Base-by-base conservation (phyloP, 2,113 vertebrate genomes). In the Coryphaenoides rupestris region DNA sequence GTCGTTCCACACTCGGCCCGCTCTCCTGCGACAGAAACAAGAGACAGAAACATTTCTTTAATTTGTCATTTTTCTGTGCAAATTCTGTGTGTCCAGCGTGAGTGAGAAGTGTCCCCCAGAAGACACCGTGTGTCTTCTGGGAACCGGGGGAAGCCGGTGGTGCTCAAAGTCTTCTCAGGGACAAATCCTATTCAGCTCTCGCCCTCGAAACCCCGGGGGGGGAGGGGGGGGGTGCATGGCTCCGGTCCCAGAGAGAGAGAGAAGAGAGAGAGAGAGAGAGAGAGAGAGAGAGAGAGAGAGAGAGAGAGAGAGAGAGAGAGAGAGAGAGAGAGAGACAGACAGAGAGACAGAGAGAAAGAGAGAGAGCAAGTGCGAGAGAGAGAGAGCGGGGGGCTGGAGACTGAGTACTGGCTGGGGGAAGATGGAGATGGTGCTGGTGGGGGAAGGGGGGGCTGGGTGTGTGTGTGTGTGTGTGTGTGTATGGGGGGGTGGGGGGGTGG, bases 1-100 rank as follows among this genome's bases (percentile, higher is more conserved):
- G 95, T 98, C 17, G 96, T 99, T 73, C 97, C 97, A 0, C 95
- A 98, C 65, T 99, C 96, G 0, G 96, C 95, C 83, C 95, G 90
- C 84, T 98, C 96, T 80, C 97, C 97, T 99, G 70, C 0, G 77
- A 60, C 45, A 58, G 63, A 77, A 73, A 66, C 19, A 78, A n/a
- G 58, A 67, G 68, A 75, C 58, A 60, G 54, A 50, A 71, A 68
- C 62, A 53, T 65, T 65, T 56, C 23, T 23, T 49, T 50, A 9
- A 10, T 12, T 40, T 40, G 7, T 10, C 7, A 40, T 7, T 40
- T 40, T 40, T 40, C 6, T 40, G 33, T 12, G 13, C 33, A 6
- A 3, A 40, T 10, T 10, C 33, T 40, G 7, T 12, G 33, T 40
- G 33, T 40, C 33, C 33, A 40, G 33, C 6, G 33, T 40, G 33